Conservation (phyloP, 2,888 invertebrate genomes). For the Cantharis rufa region DNA sequence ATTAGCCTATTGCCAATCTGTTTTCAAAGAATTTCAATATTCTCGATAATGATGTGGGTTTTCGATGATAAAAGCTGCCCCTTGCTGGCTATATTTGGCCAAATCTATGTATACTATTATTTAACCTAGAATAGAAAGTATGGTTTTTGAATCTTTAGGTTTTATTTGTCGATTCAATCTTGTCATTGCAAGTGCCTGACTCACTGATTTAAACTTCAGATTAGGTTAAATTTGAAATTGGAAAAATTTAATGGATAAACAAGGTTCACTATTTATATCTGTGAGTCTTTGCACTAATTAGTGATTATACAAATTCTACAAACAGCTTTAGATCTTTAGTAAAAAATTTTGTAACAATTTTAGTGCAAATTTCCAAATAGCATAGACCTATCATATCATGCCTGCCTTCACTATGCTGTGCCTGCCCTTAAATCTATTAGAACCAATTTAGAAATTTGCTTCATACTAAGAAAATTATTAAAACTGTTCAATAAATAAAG, state of each 20-base stretch:
- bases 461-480: constrained; percentile 10
- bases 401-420: constrained; percentile 39
- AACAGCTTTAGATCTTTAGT: neutral
- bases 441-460: constrained; percentile 17
- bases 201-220: neutral
- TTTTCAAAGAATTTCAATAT: neutral
- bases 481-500: constrained; percentile 28
- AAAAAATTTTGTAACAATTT: neutral
- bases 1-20: neutral
- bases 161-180: neutral
- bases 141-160: neutral
- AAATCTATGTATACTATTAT: neutral
- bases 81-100: neutral
- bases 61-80: neutral
- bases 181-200: neutral
- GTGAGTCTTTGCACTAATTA: neutral
- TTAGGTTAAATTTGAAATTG: neutral
- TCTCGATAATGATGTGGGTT: neutral
- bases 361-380: neutral
- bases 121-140: neutral
- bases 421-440: constrained; percentile 32
- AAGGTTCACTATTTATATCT: neutral
- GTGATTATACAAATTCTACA: neutral
- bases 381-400: constrained; percentile 38
- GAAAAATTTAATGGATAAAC: neutral